Base-by-base conservation (phyloP, 92 coral and sea anemone genomes). In the Parazoanthus swiftii region DNA sequence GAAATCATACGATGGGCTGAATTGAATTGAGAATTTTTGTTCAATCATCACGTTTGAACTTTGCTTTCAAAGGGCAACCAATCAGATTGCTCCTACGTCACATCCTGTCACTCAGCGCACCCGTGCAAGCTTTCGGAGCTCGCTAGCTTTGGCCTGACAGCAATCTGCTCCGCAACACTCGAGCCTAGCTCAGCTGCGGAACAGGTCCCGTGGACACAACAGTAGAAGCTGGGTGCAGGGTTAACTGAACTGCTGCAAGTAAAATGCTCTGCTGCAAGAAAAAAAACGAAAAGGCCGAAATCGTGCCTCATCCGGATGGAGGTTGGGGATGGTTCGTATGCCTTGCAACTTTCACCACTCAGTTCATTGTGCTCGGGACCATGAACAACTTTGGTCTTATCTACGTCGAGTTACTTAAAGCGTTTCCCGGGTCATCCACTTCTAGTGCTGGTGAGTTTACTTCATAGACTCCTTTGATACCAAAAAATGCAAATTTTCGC, bases 281-380 rank as follows among this genome's bases (percentile, higher is more conserved):
- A 88, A 90, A 88, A 83, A 39, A 89, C 13, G 90, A 95, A 82
- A 92, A 97, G 74, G 92, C 90, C 20, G 92, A 93, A 20, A 58
- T 86, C 21, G 95, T 91, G 9, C 98, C 98, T 9, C 91, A 90
- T 78, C 99, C 99, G 39, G 99, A 97, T 77, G 99, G 99, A 15
- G 97, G 98, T 23, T 97, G 99, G 99, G 99, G 99, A 3, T 97
- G 99, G 99, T 63, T 95, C 20, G 99, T 97, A 4, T 97, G 99
- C 82, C 50, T 94, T 44, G 99, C 99, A 11, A 86, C 99, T 10
- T 97, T 97, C 79, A 74, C 88, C 80, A 94, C 97, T 18, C 99
- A 97, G 85, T 97, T 97, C 37, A 92, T 97, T 68, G 98, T 97
- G 6, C 94, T 97, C 9, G 99, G 99, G 4, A 97, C 97, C 29